phyloP scores from a whole-genome alignment of 2,888 invertebrate genomes.

The Dusona sp. region DNA sequence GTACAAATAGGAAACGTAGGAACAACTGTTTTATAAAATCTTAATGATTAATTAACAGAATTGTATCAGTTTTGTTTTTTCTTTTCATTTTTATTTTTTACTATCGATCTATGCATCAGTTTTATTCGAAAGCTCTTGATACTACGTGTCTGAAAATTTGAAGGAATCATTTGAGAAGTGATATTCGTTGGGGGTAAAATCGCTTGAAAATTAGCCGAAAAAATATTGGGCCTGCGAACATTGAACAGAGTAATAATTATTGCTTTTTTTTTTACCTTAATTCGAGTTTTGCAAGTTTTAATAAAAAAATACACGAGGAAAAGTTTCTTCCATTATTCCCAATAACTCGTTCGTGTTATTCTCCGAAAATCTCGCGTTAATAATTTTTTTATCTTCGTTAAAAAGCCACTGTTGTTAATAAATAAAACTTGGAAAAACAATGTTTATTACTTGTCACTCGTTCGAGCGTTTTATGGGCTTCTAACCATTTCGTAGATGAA shows the following conservation, averaged over 20 bases:
- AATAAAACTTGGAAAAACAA: not conserved
- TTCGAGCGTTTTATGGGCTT: not conserved
- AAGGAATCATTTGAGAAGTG: not conserved
- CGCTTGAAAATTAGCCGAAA: not conserved
- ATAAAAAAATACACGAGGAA: not conserved
- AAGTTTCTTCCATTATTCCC: not conserved
- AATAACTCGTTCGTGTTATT: not conserved
- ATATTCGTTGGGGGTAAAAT: not conserved
- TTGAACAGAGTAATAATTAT: not conserved
- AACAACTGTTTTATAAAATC: not conserved
- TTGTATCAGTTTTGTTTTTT: not conserved
- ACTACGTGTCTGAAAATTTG: not conserved
- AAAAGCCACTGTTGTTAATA: slow-evolving; percentile 4
- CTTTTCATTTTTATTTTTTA: not conserved
- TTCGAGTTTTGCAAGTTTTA: not conserved
- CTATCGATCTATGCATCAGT: not conserved
- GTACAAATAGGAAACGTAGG: slow-evolving; percentile 1
- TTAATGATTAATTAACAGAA: not conserved
- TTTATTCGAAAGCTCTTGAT: not conserved
- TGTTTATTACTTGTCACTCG: not conserved
- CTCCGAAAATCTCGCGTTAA: not conserved
- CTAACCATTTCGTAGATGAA: not conserved
- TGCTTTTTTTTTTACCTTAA: not conserved
- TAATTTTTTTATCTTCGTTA: not conserved
- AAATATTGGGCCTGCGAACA: not conserved